Base-by-base conservation (phyloP, 37 sponge, comb jelly and placozoan species). In the Oopsacas minuta region DNA sequence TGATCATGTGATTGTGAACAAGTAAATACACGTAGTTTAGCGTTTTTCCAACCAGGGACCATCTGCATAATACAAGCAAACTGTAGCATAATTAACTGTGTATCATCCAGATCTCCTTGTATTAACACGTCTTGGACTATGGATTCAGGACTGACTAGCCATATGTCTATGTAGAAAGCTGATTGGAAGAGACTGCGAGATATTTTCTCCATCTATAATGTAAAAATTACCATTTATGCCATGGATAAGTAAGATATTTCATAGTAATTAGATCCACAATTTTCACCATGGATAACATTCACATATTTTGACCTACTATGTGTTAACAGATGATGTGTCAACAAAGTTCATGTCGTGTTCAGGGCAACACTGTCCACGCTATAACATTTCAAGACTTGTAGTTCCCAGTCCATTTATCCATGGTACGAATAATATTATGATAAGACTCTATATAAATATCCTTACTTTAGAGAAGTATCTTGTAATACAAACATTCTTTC, bases 51-150 rank as follows among this genome's bases (percentile, higher is more conserved):
- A 37, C 86, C 88, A 1, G 84, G 86, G 75, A 94, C 94, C 99
- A 94, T 94, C 85, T 94, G 95, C 0, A 97, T 91, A 32, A 97
- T 92, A 75, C 93, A 93, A 38, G 92, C 90, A 35, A 97, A 90
- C 83, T 97, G 99, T 0, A 97, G 88, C 81, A 94, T 39, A 36
- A 97, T 83, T 82, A 91, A 82, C 51, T 86, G 88, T 0, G 99
- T 97, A 46, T 91, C 87, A 81, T 96, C 97, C 82, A 88, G 85
- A 51, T 86, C 92, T 51, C 81, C 82, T 36, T 92, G 85, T 37
- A 42, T 23, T 38, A 53, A 53, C 30, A 61, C 23, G 49, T 38
- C 52, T n/a, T 39, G 37, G 1, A 36, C 52, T 23, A 84, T 36
- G 85, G 23, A 84, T 1, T 52, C 52, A 36, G 85, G 85, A 84